Evolutionary conservation across 2,888 invertebrate genomes (phyloP), one percentile per base, ranked within the genome.

Genomic region (Trachelus iudaicus): DNA sequence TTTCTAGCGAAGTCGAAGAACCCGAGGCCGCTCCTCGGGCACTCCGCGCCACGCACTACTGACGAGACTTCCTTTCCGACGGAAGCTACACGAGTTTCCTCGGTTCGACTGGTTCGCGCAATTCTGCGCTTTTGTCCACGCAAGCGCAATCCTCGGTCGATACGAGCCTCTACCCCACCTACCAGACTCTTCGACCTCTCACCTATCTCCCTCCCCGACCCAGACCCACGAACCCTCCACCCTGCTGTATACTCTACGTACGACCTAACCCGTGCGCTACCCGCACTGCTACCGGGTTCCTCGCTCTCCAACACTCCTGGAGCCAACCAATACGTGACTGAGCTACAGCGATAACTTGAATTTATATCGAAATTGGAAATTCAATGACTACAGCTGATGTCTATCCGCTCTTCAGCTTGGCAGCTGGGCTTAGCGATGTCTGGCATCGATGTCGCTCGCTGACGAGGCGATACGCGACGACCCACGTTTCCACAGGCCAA

Each of bases 81-180:
- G 68, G 34, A 33, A n/a, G 74, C 31, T 68, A 71, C n/a, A 34
- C 71, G 69, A 77, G 77, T 34, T 77, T 69, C 74, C 77, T 71
- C 74, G 74, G 35, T 74, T 34, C 37, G 74, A 37, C 74, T 37
- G 31, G 13, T 74, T 74, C 83, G 84, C 76, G 83, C 86, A 87
- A 88, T 88, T 89, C 86, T 86, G 89, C 88, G 88, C 87, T 89
- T 88, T 85, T 83, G 23, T 83, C 82, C 85, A 85, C 90, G 90
- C 90, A 90, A 87, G 88, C 90, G 89, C 89, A 88, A 87, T 88
- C 82, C 85, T 84, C 85, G 89, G 87, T 90, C 90, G 88, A 89
- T 90, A 89, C 83, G 83, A 79, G 77, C 80, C 75, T 37, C 68
- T 31, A 69, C 69, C 71, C 35, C 71, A 31, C 40, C 31, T 68